A percentile compares a stretch with the other conserved stretches of the same genome.
Evolutionary conservation across 2,113 vertebrate genomes (phyloP).

Genomic region (Phasianus colchicus): DNA sequence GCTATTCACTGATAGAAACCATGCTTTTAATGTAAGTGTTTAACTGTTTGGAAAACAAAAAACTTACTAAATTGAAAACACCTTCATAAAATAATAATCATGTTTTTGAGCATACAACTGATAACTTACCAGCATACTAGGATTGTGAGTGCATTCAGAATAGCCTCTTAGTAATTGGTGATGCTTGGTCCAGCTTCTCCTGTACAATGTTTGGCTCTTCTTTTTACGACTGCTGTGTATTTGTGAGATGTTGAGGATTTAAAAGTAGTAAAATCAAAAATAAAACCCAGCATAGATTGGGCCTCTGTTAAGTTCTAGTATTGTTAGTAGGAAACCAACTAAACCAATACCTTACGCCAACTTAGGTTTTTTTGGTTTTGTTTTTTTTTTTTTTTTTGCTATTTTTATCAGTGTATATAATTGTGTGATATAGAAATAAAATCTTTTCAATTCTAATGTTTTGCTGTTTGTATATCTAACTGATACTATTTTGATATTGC

Average conservation of each 20-base stretch:
- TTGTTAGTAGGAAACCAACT: neutral
- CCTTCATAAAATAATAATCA: neutral
- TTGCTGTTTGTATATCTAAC: slow-evolving; percentile 17
- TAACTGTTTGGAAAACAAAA: neutral
- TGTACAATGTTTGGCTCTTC: neutral
- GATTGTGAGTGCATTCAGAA: neutral
- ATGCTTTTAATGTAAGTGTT: neutral
- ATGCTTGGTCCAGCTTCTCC: neutral
- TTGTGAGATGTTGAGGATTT: neutral
- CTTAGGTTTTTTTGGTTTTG: neutral
- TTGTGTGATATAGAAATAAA: neutral
- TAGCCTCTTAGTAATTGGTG: neutral
- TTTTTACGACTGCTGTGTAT: neutral
- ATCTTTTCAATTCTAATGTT: neutral
- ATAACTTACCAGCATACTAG: neutral
- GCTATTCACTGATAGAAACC: accelerated
- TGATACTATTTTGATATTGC: neutral
- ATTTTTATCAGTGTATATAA: neutral
- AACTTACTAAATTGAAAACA: neutral
- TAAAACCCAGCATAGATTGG: neutral
- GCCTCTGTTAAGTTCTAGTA: neutral
- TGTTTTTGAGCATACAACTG: neutral
- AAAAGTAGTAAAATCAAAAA: neutral
- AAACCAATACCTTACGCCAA: neutral
- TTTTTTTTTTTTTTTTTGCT: neutral